Evolutionary conservation across 1,140 invertebrate species (phyloP), one percentile per base, ranked within the genome.

Genomic region (Adoxophyes honmai): DNA sequence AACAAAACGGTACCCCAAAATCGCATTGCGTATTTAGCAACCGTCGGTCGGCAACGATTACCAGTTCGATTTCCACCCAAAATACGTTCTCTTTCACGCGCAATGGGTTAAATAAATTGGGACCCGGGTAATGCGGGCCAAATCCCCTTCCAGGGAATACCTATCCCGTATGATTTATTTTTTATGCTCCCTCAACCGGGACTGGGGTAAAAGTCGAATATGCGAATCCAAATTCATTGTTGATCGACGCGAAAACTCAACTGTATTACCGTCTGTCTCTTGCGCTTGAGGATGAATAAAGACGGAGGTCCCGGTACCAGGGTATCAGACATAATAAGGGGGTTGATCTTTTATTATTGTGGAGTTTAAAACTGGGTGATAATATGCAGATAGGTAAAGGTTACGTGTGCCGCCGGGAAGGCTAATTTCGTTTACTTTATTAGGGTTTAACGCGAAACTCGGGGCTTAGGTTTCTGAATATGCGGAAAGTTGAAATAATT

Each of bases 111-210:
- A 48, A 48, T 48, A 48, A 48, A 48, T 48, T 48, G 42, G 42
- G 16, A 48, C 42, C 18, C 42, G 42, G 42, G 42, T 48, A 48
- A 48, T 48, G 42, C 42, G 42, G 16, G 42, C 42, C 42, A 33
- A 48, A 48, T 48, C 42, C 11, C 42, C 42, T 28, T 18, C 18
- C 42, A 16, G 42, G 42, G 42, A 48, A 48, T 48, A 48, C 42
- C 42, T 48, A 48, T 48, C 42, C 42, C 42, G n/a, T 48, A 48
- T 48, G 42, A 48, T 48, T 48, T 48, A 48, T 48, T 48, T 48
- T 48, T 28, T 48, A 48, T 48, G 42, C 42, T 33, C 42, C 42
- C 18, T 48, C 42, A 48, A 48, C 42, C 42, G 42, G 8, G 42
- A 13, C 21, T 21, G 42, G 42, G 42, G 16, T 44, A 44, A 48